These are phyloP conservation scores for Andrena minutula DNA, from an alignment of 2,888 invertebrate genomes.

Conservation along the genomic window DNA sequence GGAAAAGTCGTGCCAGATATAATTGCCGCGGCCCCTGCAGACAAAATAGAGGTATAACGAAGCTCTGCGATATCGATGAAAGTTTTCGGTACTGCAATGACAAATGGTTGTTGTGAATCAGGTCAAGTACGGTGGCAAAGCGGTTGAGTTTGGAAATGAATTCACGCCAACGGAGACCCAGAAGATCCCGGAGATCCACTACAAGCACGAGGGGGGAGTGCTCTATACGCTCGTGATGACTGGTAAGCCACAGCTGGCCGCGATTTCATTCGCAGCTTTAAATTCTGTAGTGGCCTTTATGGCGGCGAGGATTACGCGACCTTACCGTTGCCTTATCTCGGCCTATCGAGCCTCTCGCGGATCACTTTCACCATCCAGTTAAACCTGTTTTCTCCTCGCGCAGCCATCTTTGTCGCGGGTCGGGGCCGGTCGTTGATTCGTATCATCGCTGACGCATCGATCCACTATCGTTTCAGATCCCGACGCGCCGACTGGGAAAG, in stretches of 20 bases:
- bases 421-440: neutral
- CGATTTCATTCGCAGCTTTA: too few species aligned
- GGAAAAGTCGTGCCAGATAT: constrained; percentile 82
- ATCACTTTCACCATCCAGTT: constrained; percentile 71
- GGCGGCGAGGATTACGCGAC: constrained; percentile 4
- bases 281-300: neutral
- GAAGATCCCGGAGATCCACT: constrained; percentile 81
- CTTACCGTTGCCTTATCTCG: constrained; percentile 32
- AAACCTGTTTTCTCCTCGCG: constrained; percentile 72
- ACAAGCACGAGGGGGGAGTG: constrained; percentile 83
- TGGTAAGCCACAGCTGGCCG: constrained; percentile 68
- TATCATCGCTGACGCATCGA: neutral
- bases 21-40: constrained; percentile 77
- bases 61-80: neutral
- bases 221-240: constrained; percentile 83
- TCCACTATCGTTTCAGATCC: constrained; percentile 75
- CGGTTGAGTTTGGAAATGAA: constrained; percentile 80
- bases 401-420: constrained; percentile 5
- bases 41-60: constrained; percentile 79
- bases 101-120: constrained; percentile 49
- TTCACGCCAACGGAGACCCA: constrained; percentile 80
- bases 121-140: constrained; percentile 81
- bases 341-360: constrained; percentile 11
- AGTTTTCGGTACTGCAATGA: neutral
- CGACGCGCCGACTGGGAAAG: constrained; percentile 79